Percentiles rank a stretch among this genome's conserved stretches.
Conservation (phyloP, 2,888 invertebrate genomes). For the Pseudococcus jackbeardsleyi region DNA sequence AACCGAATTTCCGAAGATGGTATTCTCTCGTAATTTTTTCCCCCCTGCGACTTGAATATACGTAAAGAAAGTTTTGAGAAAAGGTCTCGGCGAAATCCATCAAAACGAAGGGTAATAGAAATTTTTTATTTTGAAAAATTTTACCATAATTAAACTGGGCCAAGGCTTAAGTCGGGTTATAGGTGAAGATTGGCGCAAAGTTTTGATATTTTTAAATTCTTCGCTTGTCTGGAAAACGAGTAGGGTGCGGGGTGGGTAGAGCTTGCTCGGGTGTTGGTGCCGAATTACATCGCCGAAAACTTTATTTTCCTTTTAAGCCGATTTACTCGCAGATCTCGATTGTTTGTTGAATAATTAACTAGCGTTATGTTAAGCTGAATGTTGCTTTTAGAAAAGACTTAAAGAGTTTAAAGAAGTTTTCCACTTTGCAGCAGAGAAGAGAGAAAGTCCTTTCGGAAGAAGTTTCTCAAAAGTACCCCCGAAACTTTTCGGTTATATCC, state of each 20-base stretch:
- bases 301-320: conserved; percentile 60
- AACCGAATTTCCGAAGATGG: no score
- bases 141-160: conserved; percentile 22
- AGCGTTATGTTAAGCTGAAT: conserved; percentile 60
- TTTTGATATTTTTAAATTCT: conserved; percentile 56
- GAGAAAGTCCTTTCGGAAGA: conserved; percentile 20
- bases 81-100: not conserved
- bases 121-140: not conserved
- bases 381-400: conserved; percentile 60
- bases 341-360: conserved; percentile 63
- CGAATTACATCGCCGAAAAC: conserved; percentile 44
- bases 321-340: conserved; percentile 57
- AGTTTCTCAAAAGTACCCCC: conserved; percentile 31
- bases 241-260: not conserved
- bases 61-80: not conserved
- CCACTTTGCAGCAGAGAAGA: conserved; percentile 8
- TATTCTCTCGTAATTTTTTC: no score
- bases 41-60: no score
- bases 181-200: not conserved
- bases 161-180: not conserved
- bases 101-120: not conserved
- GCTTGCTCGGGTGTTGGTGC: not conserved
- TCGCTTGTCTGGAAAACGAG: conserved; percentile 3
- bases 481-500: conserved; percentile 36
- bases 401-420: conserved; percentile 52